Evolutionary conservation across 2,113 vertebrate species (phyloP).

Genomic region (Mormyrus iriodes): DNA sequence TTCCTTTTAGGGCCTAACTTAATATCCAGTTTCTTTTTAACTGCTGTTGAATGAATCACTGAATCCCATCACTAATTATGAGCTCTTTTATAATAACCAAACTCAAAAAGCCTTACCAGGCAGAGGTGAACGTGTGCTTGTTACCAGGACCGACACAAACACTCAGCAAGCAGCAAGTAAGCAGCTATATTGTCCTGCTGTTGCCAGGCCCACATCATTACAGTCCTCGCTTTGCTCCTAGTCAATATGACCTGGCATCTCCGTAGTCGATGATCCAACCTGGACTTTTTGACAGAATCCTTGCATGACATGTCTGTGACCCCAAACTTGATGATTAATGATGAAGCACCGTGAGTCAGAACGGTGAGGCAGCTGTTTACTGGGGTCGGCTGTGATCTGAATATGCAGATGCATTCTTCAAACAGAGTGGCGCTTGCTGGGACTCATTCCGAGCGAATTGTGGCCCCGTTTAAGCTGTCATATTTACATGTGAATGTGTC

Average conservation of each 20-base stretch:
- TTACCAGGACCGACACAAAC: constrained; percentile 22
- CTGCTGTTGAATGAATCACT: not conserved
- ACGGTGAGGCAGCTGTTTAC: not conserved
- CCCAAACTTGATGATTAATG: constrained; percentile 21
- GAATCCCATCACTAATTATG: not conserved
- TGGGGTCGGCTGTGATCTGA: not conserved
- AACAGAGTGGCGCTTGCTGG: not conserved
- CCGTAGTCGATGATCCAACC: constrained; percentile 27
- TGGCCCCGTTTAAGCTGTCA: not conserved
- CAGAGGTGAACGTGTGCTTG: not conserved
- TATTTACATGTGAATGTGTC: not conserved
- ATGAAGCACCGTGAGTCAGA: not conserved
- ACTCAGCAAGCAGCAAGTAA: constrained; percentile 13
- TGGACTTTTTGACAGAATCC: constrained; percentile 23
- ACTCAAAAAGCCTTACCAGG: not conserved
- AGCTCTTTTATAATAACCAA: not conserved
- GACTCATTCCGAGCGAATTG: not conserved
- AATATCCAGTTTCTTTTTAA: constrained; percentile 2
- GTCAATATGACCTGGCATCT: constrained; percentile 27
- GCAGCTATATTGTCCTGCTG: not conserved
- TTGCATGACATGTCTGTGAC: constrained; percentile 23
- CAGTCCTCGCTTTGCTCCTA: constrained; percentile 29
- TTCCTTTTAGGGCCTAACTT: not conserved
- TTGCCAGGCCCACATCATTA: constrained; percentile 20
- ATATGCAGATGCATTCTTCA: not conserved